These are phyloP conservation scores for Cyclophora albipunctata DNA, from an alignment of 2,888 invertebrate species.

Conservation along the genomic window DNA sequence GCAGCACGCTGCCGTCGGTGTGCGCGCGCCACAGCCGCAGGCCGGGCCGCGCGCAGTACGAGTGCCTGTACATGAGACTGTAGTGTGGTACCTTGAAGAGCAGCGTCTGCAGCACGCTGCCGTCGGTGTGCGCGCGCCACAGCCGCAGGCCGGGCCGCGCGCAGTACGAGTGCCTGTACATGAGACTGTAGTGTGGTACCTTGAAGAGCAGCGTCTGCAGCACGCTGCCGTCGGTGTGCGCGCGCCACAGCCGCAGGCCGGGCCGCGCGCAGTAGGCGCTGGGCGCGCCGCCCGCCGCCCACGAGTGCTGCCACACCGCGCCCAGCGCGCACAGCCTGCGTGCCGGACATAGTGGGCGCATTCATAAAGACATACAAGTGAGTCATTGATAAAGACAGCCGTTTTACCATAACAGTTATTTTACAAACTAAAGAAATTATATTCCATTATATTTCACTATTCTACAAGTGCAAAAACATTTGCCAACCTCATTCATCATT, in stretches of 20 bases:
- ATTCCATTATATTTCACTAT: no score
- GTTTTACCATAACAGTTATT: no score
- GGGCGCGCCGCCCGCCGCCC: slow-evolving; percentile 74
- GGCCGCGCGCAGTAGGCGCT: slow-evolving; percentile 85
- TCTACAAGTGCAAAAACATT: no score
- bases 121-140: slow-evolving; percentile 86
- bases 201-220: slow-evolving; percentile 89
- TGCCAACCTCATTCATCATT: no score
- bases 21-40: slow-evolving; percentile 89
- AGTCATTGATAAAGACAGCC: no score
- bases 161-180: slow-evolving; percentile 81
- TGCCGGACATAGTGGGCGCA: no score
- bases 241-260: slow-evolving; percentile 89
- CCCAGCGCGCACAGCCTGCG: slow-evolving; percentile 55
- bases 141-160: slow-evolving; percentile 88
- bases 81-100: slow-evolving; percentile 80
- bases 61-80: no score
- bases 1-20: slow-evolving; percentile 83
- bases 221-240: slow-evolving; percentile 85
- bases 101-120: slow-evolving; percentile 88
- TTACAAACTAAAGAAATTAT: no score
- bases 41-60: slow-evolving; percentile 87
- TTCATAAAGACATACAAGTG: no score
- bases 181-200: slow-evolving; percentile 51
- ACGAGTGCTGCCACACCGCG: slow-evolving; percentile 74